Base-by-base conservation (phyloP, 2,113 vertebrate species). In the Columba livia region DNA sequence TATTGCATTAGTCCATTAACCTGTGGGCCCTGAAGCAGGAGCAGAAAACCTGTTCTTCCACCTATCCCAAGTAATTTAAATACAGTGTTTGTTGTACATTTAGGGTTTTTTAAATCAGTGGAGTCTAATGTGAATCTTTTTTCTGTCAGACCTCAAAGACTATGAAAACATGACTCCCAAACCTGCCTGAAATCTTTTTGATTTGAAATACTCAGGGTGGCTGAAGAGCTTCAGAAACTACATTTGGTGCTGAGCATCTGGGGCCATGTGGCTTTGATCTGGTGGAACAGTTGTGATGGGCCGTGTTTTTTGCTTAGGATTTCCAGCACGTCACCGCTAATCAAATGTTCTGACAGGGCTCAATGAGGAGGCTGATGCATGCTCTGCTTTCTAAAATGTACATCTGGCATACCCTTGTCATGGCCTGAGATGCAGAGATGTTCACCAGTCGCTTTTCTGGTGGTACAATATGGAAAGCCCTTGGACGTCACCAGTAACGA, bases 201-300 rank as follows among this genome's bases (percentile, higher is more conserved):
- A 66, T 79, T 96, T 96, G 88, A 96, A 97, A 83, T 38, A 70
- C 69, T 84, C 23, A 20, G 56, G 71, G 78, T 96, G 90, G 86
- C 79, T 93, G 79, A 96, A 96, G 65, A 85, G 65, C 66, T 88
- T 88, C 95, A 89, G 94, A 82, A 94, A 87, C 53, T 70, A 62
- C 89, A 93, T 96, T 94, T 96, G 74, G 71, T 79, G 83, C 79
- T 85, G 77, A 67, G 69, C 79, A 77, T 84, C 60, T 67, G 7
- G 53, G 67, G 79, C 78, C 97, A 89, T 74, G 4, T 94, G 95
- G 48, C 95, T 98, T 97, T 96, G 85, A 97, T 98, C 96, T 91
- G 90, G 26, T 81, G 71, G 86, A 96, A 64, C 2, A 29, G 66
- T 93, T 93, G 71, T 70, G 94, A 81, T 48, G 81, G 80, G 80